Evolutionary conservation across 2,888 invertebrate species (phyloP).

Genomic region (Argyresthia albistria): DNA sequence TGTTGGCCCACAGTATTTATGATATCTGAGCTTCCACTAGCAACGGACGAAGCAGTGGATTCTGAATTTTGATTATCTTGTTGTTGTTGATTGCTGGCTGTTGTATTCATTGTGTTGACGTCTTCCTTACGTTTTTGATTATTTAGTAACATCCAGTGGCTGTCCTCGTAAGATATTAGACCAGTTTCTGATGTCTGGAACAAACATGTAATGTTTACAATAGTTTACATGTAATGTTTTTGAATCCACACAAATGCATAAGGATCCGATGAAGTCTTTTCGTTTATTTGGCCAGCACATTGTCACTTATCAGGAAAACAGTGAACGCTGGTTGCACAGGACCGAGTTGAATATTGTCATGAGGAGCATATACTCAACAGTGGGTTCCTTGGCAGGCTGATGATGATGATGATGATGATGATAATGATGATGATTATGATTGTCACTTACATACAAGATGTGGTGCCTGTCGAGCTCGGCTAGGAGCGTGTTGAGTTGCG

Average conservation of each 20-base stretch:
- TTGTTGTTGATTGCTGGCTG: conserved; percentile 23
- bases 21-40: conserved; percentile 49
- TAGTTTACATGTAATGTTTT: too few species aligned
- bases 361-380: too few species aligned
- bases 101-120: conserved; percentile 26
- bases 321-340: too few species aligned
- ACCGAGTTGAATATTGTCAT: too few species aligned
- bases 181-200: conserved; percentile 45
- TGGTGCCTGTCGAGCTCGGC: conserved; percentile 43
- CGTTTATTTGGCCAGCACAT: too few species aligned
- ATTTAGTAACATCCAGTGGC: conserved; percentile 33
- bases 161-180: conserved; percentile 37
- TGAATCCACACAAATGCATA: too few species aligned
- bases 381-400: too few species aligned
- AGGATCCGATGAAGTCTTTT: too few species aligned
- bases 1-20: conserved; percentile 32
- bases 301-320: too few species aligned
- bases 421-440: too few species aligned
- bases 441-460: conserved; percentile 31
- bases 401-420: too few species aligned
- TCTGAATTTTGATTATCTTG: conserved; percentile 34
- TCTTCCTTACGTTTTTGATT: conserved; percentile 13
- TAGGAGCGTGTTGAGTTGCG: conserved; percentile 52
- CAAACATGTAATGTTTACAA: neutral
- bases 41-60: conserved; percentile 37